These are phyloP conservation scores for Elysia chlorotica DNA, from an alignment of 1,140 invertebrate species.

Conservation along the genomic window DNA sequence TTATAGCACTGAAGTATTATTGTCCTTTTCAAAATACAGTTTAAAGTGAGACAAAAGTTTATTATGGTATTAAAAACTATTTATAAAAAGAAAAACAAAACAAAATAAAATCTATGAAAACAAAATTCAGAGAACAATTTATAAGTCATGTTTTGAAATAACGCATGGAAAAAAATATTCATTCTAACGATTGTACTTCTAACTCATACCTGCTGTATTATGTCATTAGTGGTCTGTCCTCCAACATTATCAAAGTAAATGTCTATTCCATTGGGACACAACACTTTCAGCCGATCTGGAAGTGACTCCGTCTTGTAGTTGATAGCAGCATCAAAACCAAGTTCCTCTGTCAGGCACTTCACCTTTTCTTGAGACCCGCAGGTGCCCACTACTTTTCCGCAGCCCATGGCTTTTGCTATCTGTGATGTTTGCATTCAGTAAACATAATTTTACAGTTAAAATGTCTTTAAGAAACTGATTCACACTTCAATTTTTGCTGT, in stretches of 20 bases:
- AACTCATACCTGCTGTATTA: conserved; percentile 56
- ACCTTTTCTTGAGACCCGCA: conserved; percentile 53
- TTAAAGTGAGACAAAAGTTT: no score
- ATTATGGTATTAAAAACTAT: no score
- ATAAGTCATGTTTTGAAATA: not conserved
- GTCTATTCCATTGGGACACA: conserved; percentile 52
- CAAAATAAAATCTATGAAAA: not conserved
- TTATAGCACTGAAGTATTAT: no score
- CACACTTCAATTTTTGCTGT: no score
- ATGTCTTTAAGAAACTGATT: no score
- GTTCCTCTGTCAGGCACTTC: conserved; percentile 37
- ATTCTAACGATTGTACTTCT: no score
- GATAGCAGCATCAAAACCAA: conserved; percentile 48
- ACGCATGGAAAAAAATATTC: no score
- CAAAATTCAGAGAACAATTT: not conserved
- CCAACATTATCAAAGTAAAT: conserved; percentile 60
- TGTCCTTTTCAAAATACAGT: no score
- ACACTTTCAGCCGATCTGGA: conserved; percentile 29
- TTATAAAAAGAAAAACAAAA: conserved; percentile 6
- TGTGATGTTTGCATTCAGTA: no score
- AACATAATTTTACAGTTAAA: no score
- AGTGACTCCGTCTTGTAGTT: conserved; percentile 53
- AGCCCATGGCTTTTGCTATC: conserved; percentile 45
- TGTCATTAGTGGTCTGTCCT: conserved; percentile 51
- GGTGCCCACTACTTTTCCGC: conserved; percentile 47